These are phyloP conservation scores for Notolabrus celidotus DNA, from an alignment of 2,797 vertebrate species.

Conservation along the genomic window DNA sequence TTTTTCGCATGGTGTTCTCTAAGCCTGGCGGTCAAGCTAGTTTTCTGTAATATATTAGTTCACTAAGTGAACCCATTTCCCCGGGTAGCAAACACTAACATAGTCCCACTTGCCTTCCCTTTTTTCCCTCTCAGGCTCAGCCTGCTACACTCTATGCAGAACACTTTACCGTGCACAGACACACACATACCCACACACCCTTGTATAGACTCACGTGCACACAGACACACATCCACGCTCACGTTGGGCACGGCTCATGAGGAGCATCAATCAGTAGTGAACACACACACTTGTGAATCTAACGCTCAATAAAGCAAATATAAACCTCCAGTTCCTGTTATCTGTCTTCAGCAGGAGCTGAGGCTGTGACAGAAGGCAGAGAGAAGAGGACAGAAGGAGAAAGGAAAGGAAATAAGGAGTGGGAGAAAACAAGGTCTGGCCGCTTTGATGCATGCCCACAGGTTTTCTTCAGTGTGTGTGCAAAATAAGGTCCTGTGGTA, in stretches of 20 bases:
- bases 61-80: constrained; percentile 42
- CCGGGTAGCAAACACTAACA: constrained; percentile 38
- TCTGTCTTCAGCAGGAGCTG: constrained; percentile 79
- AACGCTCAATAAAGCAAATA: constrained; percentile 83
- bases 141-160: constrained; percentile 46
- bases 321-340: constrained; percentile 75
- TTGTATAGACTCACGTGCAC: too few species aligned
- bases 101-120: constrained; percentile 47
- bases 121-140: constrained; percentile 30
- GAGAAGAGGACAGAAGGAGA: constrained; percentile 16
- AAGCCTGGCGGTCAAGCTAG: constrained; percentile 33
- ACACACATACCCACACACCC: constrained; percentile 5
- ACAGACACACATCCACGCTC: constrained; percentile 27
- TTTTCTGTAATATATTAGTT: constrained; percentile 35
- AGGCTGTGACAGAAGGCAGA: constrained; percentile 56
- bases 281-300: constrained; percentile 76
- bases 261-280: constrained; percentile 72
- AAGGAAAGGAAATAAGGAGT: not conserved
- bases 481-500: constrained; percentile 12
- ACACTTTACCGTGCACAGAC: constrained; percentile 60
- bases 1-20: constrained; percentile 51
- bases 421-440: not conserved
- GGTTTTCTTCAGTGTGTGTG: constrained; percentile 1
- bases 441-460: constrained; percentile 2
- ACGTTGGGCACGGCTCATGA: constrained; percentile 56